Conservation (phyloP, 2,888 invertebrate genomes). For the Morpho helenor region DNA sequence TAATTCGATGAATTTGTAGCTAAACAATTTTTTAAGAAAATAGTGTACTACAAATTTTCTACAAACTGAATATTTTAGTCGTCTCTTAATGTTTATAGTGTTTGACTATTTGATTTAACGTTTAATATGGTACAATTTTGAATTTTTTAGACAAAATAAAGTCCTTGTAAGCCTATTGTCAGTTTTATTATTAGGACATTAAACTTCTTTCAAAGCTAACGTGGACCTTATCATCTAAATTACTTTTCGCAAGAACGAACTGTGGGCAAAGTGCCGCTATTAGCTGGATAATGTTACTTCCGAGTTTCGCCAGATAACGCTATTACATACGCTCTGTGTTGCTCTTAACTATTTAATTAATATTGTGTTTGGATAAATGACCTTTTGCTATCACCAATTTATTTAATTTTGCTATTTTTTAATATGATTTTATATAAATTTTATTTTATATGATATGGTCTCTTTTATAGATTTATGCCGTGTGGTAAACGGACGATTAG, state of each 20-base stretch:
- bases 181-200: background rate
- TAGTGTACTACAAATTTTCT: too few species aligned
- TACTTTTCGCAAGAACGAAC: slow-evolving; percentile 8
- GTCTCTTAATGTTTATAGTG: too few species aligned
- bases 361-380: slow-evolving; percentile 9
- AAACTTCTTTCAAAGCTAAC: slow-evolving; percentile 3
- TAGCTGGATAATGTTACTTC: slow-evolving; percentile 16
- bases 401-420: slow-evolving; percentile 1
- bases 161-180: background rate
- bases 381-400: background rate
- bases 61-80: too few species aligned
- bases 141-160: too few species aligned
- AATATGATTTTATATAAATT: too few species aligned
- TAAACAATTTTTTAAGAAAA: too few species aligned
- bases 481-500: too few species aligned
- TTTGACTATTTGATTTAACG: too few species aligned
- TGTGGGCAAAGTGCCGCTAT: slow-evolving; percentile 8
- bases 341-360: slow-evolving; percentile 7
- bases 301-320: slow-evolving; percentile 12
- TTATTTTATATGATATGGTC: too few species aligned
- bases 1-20: too few species aligned
- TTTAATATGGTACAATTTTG: too few species aligned
- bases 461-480: too few species aligned
- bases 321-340: slow-evolving; percentile 4
- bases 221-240: slow-evolving; percentile 10